These are phyloP conservation scores for Gymnopithys bicolor DNA, from an alignment of 2,797 vertebrate species.

Conservation along the genomic window DNA sequence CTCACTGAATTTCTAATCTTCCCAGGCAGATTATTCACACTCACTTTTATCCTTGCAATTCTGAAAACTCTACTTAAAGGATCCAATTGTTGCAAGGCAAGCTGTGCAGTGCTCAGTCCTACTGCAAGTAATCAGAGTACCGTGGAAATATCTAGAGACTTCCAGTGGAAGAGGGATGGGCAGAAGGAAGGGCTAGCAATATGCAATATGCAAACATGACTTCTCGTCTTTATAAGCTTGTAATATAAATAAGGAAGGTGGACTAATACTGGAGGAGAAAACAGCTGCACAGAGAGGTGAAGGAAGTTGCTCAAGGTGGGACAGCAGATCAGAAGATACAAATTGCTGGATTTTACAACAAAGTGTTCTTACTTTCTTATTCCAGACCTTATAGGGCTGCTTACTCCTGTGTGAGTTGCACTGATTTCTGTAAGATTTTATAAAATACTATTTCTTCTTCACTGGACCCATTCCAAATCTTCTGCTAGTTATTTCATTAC, in stretches of 20 bases:
- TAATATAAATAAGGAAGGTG: background rate
- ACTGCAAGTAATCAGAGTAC: fast-evolving
- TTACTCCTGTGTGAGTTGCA: background rate
- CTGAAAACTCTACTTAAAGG: background rate
- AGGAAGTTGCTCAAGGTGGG: background rate
- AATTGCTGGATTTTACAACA: fast-evolving
- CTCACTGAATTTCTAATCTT: background rate
- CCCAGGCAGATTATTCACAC: background rate
- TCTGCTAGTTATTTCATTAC: background rate
- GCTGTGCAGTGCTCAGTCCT: background rate
- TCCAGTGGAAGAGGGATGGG: background rate
- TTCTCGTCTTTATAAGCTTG: background rate
- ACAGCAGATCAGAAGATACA: background rate
- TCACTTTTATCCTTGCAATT: background rate
- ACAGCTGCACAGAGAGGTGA: background rate
- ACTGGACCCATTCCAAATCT: background rate
- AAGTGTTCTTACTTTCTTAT: background rate
- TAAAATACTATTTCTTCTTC: background rate
- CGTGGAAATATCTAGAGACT: background rate
- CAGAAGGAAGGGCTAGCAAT: background rate
- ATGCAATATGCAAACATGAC: background rate
- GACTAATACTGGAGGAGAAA: background rate
- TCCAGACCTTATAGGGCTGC: background rate
- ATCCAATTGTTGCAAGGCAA: background rate
- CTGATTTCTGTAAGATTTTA: background rate